Base-by-base conservation (phyloP, 2,888 invertebrate species). In the Bellardia pandia region DNA sequence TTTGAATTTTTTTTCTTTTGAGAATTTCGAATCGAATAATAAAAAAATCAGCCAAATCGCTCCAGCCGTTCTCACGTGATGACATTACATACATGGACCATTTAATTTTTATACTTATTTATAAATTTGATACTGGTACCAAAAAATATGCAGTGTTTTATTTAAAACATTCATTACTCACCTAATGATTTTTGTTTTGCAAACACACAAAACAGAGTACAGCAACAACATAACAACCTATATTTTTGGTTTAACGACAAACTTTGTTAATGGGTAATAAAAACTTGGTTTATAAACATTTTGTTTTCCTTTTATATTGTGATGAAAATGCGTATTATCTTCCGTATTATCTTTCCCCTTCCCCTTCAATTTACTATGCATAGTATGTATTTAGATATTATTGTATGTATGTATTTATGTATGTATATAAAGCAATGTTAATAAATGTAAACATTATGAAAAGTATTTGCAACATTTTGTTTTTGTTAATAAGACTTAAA, bases 301-400 rank as follows among this genome's bases (percentile, higher is more conserved):
- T 40, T 40, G n/a, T 64, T 64, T 64, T 37, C 8, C n/a, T 64
- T 40, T 64, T 64, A 64, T 40, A 40, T 16, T n/a, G 40, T 40
- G 11, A 42, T 9, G 40, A 37, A 64, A 64, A 40, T 64, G 64
- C 64, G 64, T 64, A 40, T 64, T 64, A 64, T 23, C 23, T 23
- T 23, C 23, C 23, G 23, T 14, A 64, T 40, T 9, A 40, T 64
- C 3, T 37, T 53, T 7, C 3, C 9, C n/a, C 8, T 0, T 13
- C 45, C 2, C 11, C 13, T 45, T 16, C 7, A 0, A 53, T 16
- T 6, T 16, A 16, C 53, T n/a, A 16, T 37, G 6, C 37, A 37
- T 37, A 37, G 6, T 37, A 5, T 6, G 37, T 33, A 33, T 33
- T 4, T n/a, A 8, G 53, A 7, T 53, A 16, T 16, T 53, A 3